Evolutionary conservation across 2,888 invertebrate genomes (phyloP).

Genomic region (Pachycephus smyrnensis): DNA sequence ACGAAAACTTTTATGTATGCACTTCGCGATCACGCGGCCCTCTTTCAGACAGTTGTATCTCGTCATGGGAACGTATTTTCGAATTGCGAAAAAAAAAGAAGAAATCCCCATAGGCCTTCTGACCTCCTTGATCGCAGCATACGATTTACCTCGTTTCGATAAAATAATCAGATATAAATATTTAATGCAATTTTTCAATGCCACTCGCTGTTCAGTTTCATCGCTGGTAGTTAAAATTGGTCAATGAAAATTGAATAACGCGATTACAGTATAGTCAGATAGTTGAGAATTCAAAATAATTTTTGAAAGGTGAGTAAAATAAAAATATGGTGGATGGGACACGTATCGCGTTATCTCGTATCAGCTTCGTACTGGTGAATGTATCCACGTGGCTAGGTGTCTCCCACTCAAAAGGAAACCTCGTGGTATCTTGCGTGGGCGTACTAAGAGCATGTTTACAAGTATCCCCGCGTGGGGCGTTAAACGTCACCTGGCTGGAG

Average conservation of each 20-base stretch:
- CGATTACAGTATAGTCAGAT: too few species aligned
- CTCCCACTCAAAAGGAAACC: conserved; percentile 7
- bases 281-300: background rate
- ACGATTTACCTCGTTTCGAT: too few species aligned
- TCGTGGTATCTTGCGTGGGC: conserved; percentile 16
- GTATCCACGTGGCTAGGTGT: background rate
- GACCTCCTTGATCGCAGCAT: too few species aligned
- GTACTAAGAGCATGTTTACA: conserved; percentile 17
- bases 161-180: too few species aligned
- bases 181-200: too few species aligned
- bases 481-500: background rate
- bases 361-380: background rate
- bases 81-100: background rate
- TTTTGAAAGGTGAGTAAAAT: background rate
- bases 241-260: too few species aligned
- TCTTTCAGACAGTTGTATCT: too few species aligned
- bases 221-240: too few species aligned
- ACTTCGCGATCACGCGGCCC: conserved; percentile 13
- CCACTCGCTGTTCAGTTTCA: too few species aligned
- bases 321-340: background rate
- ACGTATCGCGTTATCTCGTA: background rate
- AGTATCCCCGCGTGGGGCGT: conserved; percentile 17
- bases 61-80: background rate
- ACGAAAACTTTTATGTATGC: conserved; percentile 22
- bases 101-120: too few species aligned